A percentile compares a stretch with the other conserved stretches of the same genome.
Conservation (phyloP, 2,888 invertebrate genomes). For the Liposcelis brunnea region DNA sequence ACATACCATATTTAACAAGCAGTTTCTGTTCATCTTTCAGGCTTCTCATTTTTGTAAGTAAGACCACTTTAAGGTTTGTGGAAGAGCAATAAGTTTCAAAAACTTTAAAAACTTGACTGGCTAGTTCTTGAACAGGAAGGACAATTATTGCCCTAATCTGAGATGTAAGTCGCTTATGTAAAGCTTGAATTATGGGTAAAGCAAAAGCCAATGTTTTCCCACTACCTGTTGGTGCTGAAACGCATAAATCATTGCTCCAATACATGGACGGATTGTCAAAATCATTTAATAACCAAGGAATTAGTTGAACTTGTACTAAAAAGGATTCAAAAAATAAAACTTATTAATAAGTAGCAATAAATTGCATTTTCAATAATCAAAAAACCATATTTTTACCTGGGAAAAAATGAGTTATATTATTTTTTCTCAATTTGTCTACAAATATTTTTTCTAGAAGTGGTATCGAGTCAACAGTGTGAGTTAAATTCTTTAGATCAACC, state of each 20-base stretch:
- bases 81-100: constrained; percentile 51
- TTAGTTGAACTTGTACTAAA: constrained; percentile 52
- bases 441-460: constrained; percentile 44
- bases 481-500: constrained; percentile 43
- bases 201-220: constrained; percentile 94
- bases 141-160: constrained; percentile 73
- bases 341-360: not conserved
- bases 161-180: constrained; percentile 42
- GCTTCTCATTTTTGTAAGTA: constrained; percentile 44
- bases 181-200: constrained; percentile 54
- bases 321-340: constrained; percentile 5
- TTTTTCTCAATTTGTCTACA: constrained; percentile 41
- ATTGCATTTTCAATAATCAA: not conserved
- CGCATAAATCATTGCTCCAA: constrained; percentile 79
- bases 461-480: constrained; percentile 35
- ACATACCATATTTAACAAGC: constrained; percentile 35
- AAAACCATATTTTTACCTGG: constrained; percentile 37
- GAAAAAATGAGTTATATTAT: constrained; percentile 61
- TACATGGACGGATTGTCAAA: constrained; percentile 37
- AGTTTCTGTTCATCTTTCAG: constrained; percentile 48
- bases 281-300: constrained; percentile 57
- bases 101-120: constrained; percentile 72
- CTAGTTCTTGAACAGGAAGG: constrained; percentile 82
- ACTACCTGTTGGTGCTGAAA: constrained; percentile 94
- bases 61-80: constrained; percentile 49